A percentile compares a stretch with the other conserved stretches of the same genome.
Conservation (phyloP, 2,113 vertebrate genomes). For the Dinomys branickii region DNA sequence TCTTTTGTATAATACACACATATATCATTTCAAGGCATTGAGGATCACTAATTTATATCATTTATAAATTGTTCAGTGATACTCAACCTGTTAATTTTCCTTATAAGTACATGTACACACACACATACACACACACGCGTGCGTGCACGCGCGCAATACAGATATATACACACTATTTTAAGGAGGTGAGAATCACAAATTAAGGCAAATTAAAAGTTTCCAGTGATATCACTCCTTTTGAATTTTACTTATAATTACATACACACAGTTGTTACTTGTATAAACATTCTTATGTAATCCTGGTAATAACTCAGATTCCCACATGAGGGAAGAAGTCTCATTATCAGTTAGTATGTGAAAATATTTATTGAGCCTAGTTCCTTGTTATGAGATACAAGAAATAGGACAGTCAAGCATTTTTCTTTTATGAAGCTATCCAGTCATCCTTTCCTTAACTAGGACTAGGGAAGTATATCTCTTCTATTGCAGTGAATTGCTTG, state of each 20-base stretch:
- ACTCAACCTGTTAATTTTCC: conserved; percentile 61
- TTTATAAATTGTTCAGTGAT: conserved; percentile 56
- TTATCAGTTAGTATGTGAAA: conserved; percentile 66
- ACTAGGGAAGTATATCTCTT: conserved; percentile 49
- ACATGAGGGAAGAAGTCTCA: conserved; percentile 55
- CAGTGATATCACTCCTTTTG: conserved; percentile 59
- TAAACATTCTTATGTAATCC: conserved; percentile 64
- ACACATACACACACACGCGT: not conserved
- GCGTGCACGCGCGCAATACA: too few species aligned
- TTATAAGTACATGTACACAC: conserved; percentile 46
- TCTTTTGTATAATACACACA: conserved; percentile 66
- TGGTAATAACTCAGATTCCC: conserved; percentile 65
- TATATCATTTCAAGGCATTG: conserved; percentile 44
- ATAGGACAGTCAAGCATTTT: conserved; percentile 59
- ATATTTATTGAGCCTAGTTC: conserved; percentile 63
- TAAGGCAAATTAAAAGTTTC: conserved; percentile 57
- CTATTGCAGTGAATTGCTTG: conserved; percentile 60
- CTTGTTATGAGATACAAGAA: conserved; percentile 64
- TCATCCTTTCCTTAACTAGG: conserved; percentile 61
- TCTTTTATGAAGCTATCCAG: conserved; percentile 52
- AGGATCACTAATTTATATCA: conserved; percentile 58
- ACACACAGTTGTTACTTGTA: conserved; percentile 50
- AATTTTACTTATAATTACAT: conserved; percentile 66
- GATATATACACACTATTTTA: conserved; percentile 7
- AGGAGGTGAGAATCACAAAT: conserved; percentile 55